These are phyloP conservation scores for Agraylea sexmaculata DNA, from an alignment of 1,140 invertebrate species.

Conservation along the genomic window DNA sequence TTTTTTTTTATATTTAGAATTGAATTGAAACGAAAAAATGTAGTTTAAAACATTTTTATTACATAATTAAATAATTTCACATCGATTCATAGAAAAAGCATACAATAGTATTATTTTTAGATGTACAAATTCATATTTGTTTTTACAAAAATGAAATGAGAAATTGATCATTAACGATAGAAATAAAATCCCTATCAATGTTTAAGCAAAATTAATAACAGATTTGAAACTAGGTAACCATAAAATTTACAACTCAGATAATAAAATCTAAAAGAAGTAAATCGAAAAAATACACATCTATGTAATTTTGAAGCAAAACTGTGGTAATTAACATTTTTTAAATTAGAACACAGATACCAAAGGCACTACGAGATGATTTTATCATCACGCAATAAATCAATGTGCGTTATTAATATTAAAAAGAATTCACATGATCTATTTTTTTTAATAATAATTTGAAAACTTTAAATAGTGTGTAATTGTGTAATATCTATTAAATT, in stretches of 20 bases:
- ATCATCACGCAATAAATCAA: constrained; percentile 15
- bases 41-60: too few relatives aligned
- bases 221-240: constrained; percentile 3
- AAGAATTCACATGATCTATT: constrained; percentile 1
- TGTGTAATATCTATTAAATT: constrained; percentile 6
- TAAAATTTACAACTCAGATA: constrained; percentile 9
- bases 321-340: constrained; percentile 14
- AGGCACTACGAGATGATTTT: constrained; percentile 22
- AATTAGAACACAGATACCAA: constrained; percentile 21
- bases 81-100: constrained; percentile 23
- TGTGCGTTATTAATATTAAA: constrained; percentile 8
- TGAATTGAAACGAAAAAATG: too few relatives aligned
- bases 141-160: constrained; percentile 6
- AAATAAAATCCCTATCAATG: constrained; percentile 7
- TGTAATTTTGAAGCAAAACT: constrained; percentile 10
- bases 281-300: constrained; percentile 11
- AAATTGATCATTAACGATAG: constrained; percentile 11
- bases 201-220: constrained; percentile 2
- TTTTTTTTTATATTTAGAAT: too few relatives aligned
- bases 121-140: constrained; percentile 16
- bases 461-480: constrained; percentile 4
- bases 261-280: constrained; percentile 22
- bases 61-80: too few relatives aligned
- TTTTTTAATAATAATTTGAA: not conserved
- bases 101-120: too few relatives aligned